These are phyloP conservation scores for Lytechinus variegatus DNA, from an alignment of 35 echinoderm and acorn worm species.

Conservation along the genomic window DNA sequence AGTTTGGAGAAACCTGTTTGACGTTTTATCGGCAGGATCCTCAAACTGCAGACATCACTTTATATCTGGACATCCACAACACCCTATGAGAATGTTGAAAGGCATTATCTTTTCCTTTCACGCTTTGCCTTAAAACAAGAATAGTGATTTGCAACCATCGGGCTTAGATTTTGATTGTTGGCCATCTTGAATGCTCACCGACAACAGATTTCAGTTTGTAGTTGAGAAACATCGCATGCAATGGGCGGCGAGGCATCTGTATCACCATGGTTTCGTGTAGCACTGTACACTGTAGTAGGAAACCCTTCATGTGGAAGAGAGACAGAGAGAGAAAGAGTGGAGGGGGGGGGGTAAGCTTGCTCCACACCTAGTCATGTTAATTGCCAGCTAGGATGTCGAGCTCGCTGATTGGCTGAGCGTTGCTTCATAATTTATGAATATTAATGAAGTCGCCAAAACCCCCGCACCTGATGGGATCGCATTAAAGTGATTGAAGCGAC, in stretches of 20 bases:
- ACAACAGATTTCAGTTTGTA: slow-evolving; percentile 31
- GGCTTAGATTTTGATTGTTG: background rate
- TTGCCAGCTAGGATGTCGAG: slow-evolving; percentile 17
- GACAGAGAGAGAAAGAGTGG: background rate
- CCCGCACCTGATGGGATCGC: slow-evolving; percentile 31
- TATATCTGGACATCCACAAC: background rate
- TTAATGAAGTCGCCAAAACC: slow-evolving; percentile 36
- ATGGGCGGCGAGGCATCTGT: slow-evolving; percentile 23
- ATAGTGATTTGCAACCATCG: background rate
- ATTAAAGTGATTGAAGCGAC: slow-evolving; percentile 35
- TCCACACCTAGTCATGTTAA: slow-evolving; percentile 54
- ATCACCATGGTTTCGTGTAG: slow-evolving; percentile 52
- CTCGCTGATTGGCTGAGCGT: slow-evolving; percentile 47
- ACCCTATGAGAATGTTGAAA: background rate
- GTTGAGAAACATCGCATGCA: slow-evolving; percentile 40
- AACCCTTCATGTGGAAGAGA: background rate
- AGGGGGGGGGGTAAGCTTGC: background rate
- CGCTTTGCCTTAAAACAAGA: background rate
- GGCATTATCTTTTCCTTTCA: background rate
- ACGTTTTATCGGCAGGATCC: background rate
- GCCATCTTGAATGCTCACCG: slow-evolving; percentile 33
- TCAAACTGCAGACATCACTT: background rate
- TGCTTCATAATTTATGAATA: slow-evolving; percentile 56
- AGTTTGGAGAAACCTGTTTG: background rate
- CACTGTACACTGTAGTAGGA: slow-evolving; percentile 15